A percentile compares a stretch with the other conserved stretches of the same genome.
These are phyloP conservation scores for Itoplectis maculator DNA, from an alignment of 2,888 invertebrate species.

Conservation along the genomic window DNA sequence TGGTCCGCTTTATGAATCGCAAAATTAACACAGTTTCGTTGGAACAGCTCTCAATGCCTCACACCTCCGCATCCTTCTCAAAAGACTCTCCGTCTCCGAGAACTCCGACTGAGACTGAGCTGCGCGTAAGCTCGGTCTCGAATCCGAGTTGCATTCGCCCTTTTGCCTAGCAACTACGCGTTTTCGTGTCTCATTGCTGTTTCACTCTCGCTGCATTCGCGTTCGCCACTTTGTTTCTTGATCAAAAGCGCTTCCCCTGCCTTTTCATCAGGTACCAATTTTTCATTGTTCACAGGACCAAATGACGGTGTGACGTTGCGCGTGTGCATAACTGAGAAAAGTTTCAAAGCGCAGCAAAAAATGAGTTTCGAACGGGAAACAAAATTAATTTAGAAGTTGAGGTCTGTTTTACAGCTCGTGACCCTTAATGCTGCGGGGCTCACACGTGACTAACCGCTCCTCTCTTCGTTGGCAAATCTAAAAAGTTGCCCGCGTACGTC, in stretches of 20 bases:
- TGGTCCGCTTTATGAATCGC: background rate
- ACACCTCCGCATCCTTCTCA: background rate
- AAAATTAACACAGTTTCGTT: background rate
- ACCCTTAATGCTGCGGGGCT: background rate
- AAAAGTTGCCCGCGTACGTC: background rate
- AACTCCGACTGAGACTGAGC: conserved; percentile 3
- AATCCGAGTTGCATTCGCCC: background rate
- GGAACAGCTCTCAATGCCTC: too few species aligned
- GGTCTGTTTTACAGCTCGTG: background rate
- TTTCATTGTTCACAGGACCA: background rate
- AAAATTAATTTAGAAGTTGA: background rate
- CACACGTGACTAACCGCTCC: background rate
- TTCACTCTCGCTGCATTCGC: too few species aligned
- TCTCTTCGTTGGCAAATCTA: background rate
- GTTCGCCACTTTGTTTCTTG: too few species aligned
- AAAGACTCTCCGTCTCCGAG: background rate
- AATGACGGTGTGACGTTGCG: background rate
- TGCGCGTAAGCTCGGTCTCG: background rate
- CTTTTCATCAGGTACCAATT: background rate
- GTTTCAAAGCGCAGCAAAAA: background rate
- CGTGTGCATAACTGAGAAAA: conserved; percentile 1
- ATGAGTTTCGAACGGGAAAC: background rate
- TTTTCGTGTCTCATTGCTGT: too few species aligned
- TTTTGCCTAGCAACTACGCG: background rate
- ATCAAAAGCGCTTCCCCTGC: too few species aligned